phyloP scores from a whole-genome alignment of 2,113 vertebrate species.

The Corythornis cristatus region DNA sequence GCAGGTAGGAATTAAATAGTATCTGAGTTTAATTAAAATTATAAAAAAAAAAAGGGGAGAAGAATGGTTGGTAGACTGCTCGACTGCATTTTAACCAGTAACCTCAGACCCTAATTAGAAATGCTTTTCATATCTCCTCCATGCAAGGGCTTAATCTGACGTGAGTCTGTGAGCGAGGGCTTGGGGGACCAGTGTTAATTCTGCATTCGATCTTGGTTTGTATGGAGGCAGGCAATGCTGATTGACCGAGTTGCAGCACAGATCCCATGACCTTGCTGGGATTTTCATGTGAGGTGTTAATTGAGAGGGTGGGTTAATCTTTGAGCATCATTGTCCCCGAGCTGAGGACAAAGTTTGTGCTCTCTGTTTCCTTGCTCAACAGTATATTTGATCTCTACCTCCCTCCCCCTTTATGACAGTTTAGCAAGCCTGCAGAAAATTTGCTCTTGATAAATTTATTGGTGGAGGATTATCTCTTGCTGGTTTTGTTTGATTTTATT shows the following conservation, averaged over 20 bases:
- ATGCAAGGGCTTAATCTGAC: slow-evolving; percentile 93
- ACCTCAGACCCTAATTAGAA: slow-evolving; percentile 96
- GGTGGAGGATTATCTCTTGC: slow-evolving; percentile 58
- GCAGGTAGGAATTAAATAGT: slow-evolving; percentile 86
- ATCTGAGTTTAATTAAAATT: slow-evolving; percentile 98
- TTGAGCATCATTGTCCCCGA: slow-evolving; percentile 86
- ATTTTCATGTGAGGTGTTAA: slow-evolving; percentile 95
- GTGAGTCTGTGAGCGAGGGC: slow-evolving; percentile 83
- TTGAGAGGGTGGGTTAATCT: slow-evolving; percentile 92
- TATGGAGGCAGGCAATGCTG: slow-evolving; percentile 84
- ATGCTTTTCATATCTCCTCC: slow-evolving; percentile 91
- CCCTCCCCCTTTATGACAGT: slow-evolving; percentile 45
- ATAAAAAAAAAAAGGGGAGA: slow-evolving; percentile 85
- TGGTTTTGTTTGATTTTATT: slow-evolving; percentile 67
- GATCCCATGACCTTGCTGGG: slow-evolving; percentile 87
- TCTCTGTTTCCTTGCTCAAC: slow-evolving; percentile 74
- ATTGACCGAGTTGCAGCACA: slow-evolving; percentile 86
- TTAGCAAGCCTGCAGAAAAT: slow-evolving; percentile 66
- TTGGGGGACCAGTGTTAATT: slow-evolving; percentile 89
- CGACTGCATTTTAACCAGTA: slow-evolving; percentile 92
- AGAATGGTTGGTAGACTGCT: slow-evolving; percentile 88
- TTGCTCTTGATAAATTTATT: slow-evolving; percentile 71
- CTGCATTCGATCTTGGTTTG: slow-evolving; percentile 88
- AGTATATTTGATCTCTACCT: slow-evolving; percentile 77
- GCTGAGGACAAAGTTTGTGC: slow-evolving; percentile 84